Conservation (phyloP, 2,797 vertebrate species). For the Sebastes minor region DNA sequence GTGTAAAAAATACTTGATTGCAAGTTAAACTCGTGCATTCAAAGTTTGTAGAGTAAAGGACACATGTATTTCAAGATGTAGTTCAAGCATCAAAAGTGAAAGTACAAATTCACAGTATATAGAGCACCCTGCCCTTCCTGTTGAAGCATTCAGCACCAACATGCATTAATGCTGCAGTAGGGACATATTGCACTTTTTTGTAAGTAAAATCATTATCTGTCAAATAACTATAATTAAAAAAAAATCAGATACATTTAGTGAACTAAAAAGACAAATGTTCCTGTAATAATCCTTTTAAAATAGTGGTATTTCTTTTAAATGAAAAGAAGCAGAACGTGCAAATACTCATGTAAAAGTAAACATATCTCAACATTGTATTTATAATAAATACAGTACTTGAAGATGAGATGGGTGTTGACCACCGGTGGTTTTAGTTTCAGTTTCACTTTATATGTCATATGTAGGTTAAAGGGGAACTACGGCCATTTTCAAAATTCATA, state of each 20-base stretch:
- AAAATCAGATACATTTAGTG: too few relatives aligned
- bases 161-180: background rate
- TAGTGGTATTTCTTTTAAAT: background rate
- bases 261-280: too few relatives aligned
- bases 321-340: background rate
- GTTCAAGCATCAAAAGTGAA: background rate
- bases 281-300: background rate
- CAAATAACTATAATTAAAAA: background rate
- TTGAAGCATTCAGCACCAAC: background rate
- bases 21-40: background rate
- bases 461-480: too few relatives aligned
- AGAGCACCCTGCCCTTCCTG: background rate
- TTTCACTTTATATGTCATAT: background rate
- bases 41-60: background rate
- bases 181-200: background rate
- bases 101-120: background rate
- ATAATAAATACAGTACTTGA: background rate
- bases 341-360: background rate
- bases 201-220: background rate
- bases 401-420: background rate
- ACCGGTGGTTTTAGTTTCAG: background rate
- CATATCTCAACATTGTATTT: background rate
- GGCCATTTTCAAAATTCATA: too few relatives aligned
- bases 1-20: background rate
- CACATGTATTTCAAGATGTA: background rate